A percentile compares a stretch with the other conserved stretches of the same genome.
phyloP scores from a whole-genome alignment of 2,113 vertebrate species.

The Peromyscus polionotus region DNA sequence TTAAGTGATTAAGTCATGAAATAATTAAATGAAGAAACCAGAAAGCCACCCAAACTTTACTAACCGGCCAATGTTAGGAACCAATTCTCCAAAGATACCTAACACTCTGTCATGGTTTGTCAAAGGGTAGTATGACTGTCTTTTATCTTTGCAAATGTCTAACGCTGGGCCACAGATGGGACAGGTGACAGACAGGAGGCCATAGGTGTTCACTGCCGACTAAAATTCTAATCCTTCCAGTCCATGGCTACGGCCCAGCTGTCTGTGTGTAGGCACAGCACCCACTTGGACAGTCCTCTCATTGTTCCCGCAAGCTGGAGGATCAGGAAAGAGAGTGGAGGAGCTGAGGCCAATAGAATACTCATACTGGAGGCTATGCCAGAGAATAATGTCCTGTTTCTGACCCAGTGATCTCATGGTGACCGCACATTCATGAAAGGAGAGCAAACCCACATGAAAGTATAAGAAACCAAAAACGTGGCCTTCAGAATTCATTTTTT shows the following conservation, averaged over 20 bases:
- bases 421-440: not conserved
- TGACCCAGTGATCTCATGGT: not conserved
- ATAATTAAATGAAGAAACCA: constrained; percentile 2
- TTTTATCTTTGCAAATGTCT: not conserved
- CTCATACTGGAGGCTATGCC: not conserved
- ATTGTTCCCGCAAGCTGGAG: not conserved
- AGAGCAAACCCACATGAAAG: not conserved
- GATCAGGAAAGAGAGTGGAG: not conserved
- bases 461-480: not conserved
- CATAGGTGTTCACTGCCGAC: not conserved
- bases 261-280: accelerated
- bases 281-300: not conserved
- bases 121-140: not conserved
- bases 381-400: not conserved
- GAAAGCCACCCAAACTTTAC: not conserved
- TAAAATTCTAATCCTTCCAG: not conserved
- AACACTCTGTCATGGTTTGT: not conserved
- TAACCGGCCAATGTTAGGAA: not conserved
- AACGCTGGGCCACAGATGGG: not conserved
- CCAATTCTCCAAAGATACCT: not conserved
- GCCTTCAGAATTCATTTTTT: not conserved
- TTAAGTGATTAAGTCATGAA: not conserved
- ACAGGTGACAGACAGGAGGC: not conserved
- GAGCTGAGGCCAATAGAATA: not conserved
- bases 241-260: not conserved